These are phyloP conservation scores for Pycnonotus jocosus DNA, from an alignment of 2,113 vertebrate species.

Conservation along the genomic window DNA sequence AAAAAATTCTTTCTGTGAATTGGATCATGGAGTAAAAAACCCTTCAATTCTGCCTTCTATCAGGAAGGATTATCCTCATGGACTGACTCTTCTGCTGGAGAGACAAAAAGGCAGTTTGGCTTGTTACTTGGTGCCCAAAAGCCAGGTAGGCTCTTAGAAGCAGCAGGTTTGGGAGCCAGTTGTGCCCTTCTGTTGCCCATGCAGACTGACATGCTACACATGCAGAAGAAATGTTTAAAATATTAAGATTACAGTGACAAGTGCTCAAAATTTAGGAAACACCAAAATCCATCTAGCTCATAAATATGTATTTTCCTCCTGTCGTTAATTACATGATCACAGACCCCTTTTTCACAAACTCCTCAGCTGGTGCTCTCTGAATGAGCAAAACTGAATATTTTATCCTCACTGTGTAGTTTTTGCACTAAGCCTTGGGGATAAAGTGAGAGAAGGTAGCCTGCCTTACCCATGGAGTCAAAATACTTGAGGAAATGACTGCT, in stretches of 20 bases:
- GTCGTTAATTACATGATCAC: background rate
- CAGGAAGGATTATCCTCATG: background rate
- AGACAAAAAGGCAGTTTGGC: background rate
- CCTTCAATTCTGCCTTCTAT: background rate
- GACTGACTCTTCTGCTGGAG: background rate
- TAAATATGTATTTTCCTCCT: slow-evolving; percentile 1
- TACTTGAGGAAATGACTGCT: background rate
- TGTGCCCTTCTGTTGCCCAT: background rate
- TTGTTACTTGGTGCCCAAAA: background rate
- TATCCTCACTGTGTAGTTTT: background rate
- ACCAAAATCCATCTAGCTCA: background rate
- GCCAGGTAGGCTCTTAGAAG: background rate
- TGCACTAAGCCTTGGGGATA: background rate
- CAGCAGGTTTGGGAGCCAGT: background rate
- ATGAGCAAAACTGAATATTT: background rate
- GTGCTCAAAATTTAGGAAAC: background rate
- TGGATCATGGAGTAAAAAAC: accelerated
- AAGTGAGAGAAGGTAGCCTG: background rate
- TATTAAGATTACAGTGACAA: background rate
- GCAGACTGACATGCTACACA: background rate
- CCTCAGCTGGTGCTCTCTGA: background rate
- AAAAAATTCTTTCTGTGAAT: background rate
- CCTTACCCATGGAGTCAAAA: background rate
- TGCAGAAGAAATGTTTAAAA: background rate
- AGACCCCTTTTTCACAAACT: background rate